Evolutionary conservation across 2,113 vertebrate genomes (phyloP).

Genomic region (Camelus bactrianus): DNA sequence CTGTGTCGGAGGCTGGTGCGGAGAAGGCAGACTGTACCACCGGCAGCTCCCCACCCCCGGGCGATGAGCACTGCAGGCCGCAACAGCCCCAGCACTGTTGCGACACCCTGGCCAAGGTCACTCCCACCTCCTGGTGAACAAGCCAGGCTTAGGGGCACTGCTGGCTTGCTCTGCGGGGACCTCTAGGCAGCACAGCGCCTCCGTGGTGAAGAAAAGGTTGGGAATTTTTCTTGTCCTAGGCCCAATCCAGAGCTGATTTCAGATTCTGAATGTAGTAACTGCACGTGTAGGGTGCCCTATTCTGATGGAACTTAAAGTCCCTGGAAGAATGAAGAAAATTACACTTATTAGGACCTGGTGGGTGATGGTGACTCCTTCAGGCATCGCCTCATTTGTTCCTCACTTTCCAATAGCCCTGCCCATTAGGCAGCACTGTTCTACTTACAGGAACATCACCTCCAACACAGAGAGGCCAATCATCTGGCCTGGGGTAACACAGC

Average conservation of each 20-base stretch:
- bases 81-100: rapidly evolving
- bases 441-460: background rate
- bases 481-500: background rate
- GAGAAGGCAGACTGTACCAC: background rate
- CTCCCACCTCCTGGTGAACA: background rate
- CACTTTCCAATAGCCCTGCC: background rate
- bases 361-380: background rate
- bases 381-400: background rate
- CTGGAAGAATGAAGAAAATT: background rate
- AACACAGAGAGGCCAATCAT: background rate
- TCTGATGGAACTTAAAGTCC: background rate
- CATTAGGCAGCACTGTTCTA: background rate
- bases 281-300: rapidly evolving
- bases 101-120: background rate
- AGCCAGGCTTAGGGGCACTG: background rate
- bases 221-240: background rate
- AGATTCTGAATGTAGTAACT: background rate
- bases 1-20: background rate
- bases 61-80: background rate
- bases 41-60: background rate
- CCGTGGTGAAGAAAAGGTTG: too few relatives aligned
- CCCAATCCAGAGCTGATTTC: background rate
- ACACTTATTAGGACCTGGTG: background rate
- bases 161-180: background rate
- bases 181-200: background rate